Conservation (phyloP, 2,888 invertebrate species). For the Monochamus alternatus region DNA sequence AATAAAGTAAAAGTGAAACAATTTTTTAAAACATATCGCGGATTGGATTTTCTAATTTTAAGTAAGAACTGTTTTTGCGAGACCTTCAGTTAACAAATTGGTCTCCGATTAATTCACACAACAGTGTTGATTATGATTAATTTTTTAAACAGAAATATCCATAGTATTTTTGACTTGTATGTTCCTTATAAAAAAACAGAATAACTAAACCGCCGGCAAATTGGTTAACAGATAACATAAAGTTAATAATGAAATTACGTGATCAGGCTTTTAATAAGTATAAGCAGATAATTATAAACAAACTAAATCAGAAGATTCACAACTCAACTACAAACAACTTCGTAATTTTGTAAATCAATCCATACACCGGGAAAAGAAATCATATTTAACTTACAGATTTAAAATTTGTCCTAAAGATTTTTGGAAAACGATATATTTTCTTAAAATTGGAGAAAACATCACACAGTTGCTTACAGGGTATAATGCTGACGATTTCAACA, state of each 20-base stretch:
- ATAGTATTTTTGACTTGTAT: neutral
- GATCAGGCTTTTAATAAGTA: neutral
- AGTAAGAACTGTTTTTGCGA: neutral
- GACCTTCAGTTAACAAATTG: neutral
- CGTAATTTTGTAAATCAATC: neutral
- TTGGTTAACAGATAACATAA: slow-evolving; percentile 7
- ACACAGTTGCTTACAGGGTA: too few species aligned
- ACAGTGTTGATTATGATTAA: neutral
- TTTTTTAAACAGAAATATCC: neutral
- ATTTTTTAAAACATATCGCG: too few species aligned
- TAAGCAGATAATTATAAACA: neutral
- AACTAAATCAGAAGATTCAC: neutral
- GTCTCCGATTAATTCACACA: neutral
- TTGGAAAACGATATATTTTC: neutral
- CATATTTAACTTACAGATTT: neutral
- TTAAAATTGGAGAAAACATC: too few species aligned
- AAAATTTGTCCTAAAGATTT: neutral
- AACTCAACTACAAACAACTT: neutral
- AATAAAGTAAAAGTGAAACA: neutral
- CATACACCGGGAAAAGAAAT: neutral
- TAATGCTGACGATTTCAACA: too few species aligned
- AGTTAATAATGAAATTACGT: slow-evolving; percentile 4
- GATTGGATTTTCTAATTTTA: neutral
- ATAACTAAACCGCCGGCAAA: neutral
- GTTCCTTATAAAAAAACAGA: neutral